Evolutionary conservation across 2,888 invertebrate species (phyloP).

Genomic region (Eristalis arbustorum): DNA sequence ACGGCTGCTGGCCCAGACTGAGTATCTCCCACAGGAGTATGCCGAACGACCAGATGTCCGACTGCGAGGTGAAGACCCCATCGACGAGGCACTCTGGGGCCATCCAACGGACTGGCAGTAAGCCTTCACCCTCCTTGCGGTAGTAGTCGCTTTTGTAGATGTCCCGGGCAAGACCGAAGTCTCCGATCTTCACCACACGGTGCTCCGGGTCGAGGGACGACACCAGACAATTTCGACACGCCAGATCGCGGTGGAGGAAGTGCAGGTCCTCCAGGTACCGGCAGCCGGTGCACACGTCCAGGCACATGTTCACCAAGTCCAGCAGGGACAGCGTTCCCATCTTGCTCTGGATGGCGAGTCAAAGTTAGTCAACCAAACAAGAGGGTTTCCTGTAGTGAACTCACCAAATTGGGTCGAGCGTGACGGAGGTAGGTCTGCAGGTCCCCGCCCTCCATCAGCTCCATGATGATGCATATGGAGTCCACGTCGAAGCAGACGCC

Average conservation of each 20-base stretch:
- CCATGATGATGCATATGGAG: conserved; percentile 96
- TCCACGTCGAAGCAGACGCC: conserved; percentile 97
- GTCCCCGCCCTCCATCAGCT: conserved; percentile 99
- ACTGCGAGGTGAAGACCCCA: conserved; percentile 97
- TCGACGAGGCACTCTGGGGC: conserved; percentile 97
- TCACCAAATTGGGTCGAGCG: conserved; percentile 87
- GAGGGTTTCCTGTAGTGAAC: neutral
- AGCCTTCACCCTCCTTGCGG: conserved; percentile 93
- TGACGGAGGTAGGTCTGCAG: conserved; percentile 93
- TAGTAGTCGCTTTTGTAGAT: conserved; percentile 99
- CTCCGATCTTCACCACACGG: conserved; percentile 89
- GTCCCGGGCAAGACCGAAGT: conserved; percentile 97
- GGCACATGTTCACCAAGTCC: conserved; percentile 95
- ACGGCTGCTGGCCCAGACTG: conserved; percentile 97
- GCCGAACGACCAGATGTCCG: conserved; percentile 98
- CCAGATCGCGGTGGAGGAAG: conserved; percentile 97
- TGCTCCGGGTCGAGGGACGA: conserved; percentile 85
- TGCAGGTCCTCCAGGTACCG: conserved; percentile 97
- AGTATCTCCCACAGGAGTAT: conserved; percentile 98
- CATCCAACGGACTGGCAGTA: conserved; percentile 99
- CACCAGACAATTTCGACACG: conserved; percentile 97
- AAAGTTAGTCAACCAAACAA: neutral
- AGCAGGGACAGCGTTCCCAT: conserved; percentile 87
- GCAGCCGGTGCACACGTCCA: conserved; percentile 97
- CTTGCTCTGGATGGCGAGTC: conserved; percentile 81